phyloP scores from a whole-genome alignment of 2,797 vertebrate genomes.

The Sebastes itinus region DNA sequence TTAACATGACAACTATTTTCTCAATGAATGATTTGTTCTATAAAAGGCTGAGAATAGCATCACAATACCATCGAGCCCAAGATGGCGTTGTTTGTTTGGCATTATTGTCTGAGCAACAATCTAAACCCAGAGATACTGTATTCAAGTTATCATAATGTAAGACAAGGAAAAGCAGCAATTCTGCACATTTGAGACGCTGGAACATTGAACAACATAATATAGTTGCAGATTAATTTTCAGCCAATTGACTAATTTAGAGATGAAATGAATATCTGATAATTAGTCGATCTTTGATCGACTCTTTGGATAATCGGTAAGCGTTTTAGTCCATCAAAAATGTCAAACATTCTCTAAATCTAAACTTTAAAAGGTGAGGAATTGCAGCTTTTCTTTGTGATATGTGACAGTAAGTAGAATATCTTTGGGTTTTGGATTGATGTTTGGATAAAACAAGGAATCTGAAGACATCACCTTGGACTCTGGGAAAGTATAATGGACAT shows the following conservation, averaged over 20 bases:
- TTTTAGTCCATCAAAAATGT: background rate
- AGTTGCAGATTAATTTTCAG: background rate
- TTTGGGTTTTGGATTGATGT: background rate
- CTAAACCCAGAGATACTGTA: background rate
- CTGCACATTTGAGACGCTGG: background rate
- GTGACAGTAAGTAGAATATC: background rate
- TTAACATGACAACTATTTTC: background rate
- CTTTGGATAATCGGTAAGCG: background rate
- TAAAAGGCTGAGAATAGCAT: background rate
- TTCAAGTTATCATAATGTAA: background rate
- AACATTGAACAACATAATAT: background rate
- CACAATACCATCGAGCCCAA: background rate
- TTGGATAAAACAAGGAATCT: background rate
- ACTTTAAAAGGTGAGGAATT: background rate
- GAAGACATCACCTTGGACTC: background rate
- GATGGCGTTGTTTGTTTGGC: background rate
- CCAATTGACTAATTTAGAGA: background rate
- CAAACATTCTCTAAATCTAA: background rate
- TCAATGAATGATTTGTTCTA: background rate
- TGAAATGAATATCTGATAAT: background rate
- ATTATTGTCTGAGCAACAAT: background rate
- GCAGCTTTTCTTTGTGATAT: background rate
- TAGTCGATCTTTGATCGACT: background rate
- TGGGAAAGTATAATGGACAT: background rate
- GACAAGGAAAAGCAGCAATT: background rate